These are phyloP conservation scores for Antigone vipio DNA, from an alignment of 2,113 vertebrate genomes.

Conservation along the genomic window DNA sequence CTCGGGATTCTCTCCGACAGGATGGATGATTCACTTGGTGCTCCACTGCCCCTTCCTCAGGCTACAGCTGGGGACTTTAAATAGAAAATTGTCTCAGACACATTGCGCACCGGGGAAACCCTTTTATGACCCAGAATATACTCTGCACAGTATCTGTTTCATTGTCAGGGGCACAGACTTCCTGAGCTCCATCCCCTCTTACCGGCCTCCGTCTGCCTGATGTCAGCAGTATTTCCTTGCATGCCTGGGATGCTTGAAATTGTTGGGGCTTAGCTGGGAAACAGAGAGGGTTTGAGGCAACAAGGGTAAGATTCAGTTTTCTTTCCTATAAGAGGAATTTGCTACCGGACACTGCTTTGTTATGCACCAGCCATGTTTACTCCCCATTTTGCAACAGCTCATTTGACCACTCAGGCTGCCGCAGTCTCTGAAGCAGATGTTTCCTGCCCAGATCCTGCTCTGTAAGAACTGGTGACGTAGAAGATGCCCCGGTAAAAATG, in stretches of 20 bases:
- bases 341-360: not conserved
- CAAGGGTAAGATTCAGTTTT: slow-evolving; percentile 1
- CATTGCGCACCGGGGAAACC: not conserved
- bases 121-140: slow-evolving; percentile 11
- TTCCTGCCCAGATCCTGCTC: slow-evolving; percentile 14
- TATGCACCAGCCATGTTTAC: not conserved
- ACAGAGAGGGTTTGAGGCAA: not conserved
- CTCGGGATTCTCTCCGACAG: not conserved
- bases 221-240: slow-evolving; percentile 37
- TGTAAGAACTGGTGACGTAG: not conserved
- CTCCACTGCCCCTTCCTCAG: slow-evolving; percentile 13
- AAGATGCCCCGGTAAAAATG: not conserved
- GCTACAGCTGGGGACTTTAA: slow-evolving; percentile 16
- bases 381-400: not conserved
- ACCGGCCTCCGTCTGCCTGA: not conserved
- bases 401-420: not conserved
- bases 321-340: not conserved
- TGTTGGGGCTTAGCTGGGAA: not conserved
- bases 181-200: not conserved
- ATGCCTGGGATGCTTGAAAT: slow-evolving; percentile 52
- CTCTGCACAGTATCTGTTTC: not conserved
- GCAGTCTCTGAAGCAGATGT: not conserved
- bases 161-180: not conserved
- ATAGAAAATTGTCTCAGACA: slow-evolving; percentile 36
- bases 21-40: slow-evolving; percentile 32